Percentiles rank a stretch among this genome's conserved stretches.
Evolutionary conservation across 2,797 vertebrate species (phyloP).

Genomic region (Lepus oiostolus): DNA sequence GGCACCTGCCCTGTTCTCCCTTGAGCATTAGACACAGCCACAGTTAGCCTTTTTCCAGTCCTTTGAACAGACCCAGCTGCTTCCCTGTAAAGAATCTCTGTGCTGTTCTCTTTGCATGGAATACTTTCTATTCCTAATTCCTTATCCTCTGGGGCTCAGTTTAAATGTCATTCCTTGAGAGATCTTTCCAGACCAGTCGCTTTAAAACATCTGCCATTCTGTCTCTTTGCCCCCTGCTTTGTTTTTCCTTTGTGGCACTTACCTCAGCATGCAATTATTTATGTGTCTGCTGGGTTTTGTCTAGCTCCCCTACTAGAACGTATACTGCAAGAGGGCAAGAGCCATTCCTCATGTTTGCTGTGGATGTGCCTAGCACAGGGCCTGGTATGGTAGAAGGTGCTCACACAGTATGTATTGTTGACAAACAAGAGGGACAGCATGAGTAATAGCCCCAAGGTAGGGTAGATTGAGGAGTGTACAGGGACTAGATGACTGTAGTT

Average conservation of each 20-base stretch:
- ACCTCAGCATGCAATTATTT: neutral
- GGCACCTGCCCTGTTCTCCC: neutral
- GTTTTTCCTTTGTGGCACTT: constrained; percentile 25
- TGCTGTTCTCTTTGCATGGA: constrained; percentile 37
- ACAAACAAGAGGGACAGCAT: neutral
- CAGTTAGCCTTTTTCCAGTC: neutral
- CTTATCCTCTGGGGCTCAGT: neutral
- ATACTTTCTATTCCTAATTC: neutral
- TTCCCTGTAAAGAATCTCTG: constrained; percentile 41
- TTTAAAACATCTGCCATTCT: neutral
- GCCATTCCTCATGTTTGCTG: neutral
- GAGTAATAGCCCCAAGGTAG: constrained; percentile 2
- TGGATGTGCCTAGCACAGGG: neutral
- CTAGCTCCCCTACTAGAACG: neutral
- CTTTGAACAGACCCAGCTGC: constrained; percentile 24
- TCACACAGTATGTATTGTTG: constrained; percentile 36
- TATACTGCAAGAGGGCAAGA: neutral
- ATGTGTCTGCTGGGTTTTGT: constrained; percentile 8
- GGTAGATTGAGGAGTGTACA: neutral
- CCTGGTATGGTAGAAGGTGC: neutral
- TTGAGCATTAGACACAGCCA: neutral
- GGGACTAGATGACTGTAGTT: neutral
- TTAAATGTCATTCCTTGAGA: neutral
- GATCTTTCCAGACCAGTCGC: neutral
- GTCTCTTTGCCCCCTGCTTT: neutral